phyloP scores from a whole-genome alignment of 2,888 invertebrate species.

The Leptinotarsa tumamoca region DNA sequence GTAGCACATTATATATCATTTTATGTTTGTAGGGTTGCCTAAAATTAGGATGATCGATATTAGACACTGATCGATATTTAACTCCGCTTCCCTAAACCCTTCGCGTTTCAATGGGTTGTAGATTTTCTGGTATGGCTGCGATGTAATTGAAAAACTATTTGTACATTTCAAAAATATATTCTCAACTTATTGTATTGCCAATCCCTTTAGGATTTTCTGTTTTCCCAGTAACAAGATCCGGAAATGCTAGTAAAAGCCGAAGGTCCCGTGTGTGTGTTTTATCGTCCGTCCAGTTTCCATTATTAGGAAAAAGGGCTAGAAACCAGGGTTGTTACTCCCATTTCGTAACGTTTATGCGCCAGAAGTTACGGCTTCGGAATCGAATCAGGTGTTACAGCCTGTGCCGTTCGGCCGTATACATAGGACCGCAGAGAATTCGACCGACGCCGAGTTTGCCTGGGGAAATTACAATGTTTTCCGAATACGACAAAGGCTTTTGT shows the following conservation, averaged over 20 bases:
- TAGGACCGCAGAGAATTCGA: constrained; percentile 19
- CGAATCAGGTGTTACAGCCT: constrained; percentile 45
- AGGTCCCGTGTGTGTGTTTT: constrained; percentile 15
- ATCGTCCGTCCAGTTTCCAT: constrained; percentile 18
- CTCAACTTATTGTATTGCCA: neutral
- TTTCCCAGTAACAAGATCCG: neutral
- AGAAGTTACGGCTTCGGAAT: constrained; percentile 39
- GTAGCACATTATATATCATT: too few species aligned
- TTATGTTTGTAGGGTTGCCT: too few species aligned
- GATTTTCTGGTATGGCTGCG: too few species aligned
- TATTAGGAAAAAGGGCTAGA: constrained; percentile 14
- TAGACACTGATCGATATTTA: too few species aligned
- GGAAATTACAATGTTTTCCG: constrained; percentile 40
- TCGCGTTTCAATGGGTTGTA: too few species aligned
- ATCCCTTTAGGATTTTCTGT: neutral
- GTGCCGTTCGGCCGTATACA: constrained; percentile 14
- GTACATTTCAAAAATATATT: neutral
- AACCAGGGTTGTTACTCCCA: constrained; percentile 18
- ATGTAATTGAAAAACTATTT: too few species aligned
- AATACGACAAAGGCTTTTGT: constrained; percentile 33
- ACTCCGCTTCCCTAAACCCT: too few species aligned
- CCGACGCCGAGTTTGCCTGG: constrained; percentile 30
- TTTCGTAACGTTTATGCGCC: constrained; percentile 23
- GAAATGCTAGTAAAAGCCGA: constrained; percentile 4
- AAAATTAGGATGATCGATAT: too few species aligned